Percentiles rank a stretch among this genome's conserved stretches.
These are phyloP conservation scores for Tauraco erythrolophus DNA, from an alignment of 2,113 vertebrate species.

Conservation along the genomic window DNA sequence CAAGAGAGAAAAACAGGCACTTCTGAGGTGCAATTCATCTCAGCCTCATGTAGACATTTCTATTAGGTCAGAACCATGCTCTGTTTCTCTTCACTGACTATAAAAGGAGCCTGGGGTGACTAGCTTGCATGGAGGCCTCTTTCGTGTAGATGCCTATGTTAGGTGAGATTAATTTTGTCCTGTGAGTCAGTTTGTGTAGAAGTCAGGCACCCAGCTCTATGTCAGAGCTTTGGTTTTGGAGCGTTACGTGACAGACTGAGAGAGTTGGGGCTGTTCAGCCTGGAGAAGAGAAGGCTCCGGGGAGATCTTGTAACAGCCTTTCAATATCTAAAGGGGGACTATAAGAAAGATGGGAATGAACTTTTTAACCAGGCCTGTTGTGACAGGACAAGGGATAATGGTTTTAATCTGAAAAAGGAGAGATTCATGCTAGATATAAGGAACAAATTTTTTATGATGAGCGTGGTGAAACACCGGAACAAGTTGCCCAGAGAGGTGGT, in stretches of 20 bases:
- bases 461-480: too few relatives aligned
- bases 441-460: too few relatives aligned
- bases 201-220: not conserved
- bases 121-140: not conserved
- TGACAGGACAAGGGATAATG: too few relatives aligned
- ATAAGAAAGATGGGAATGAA: too few relatives aligned
- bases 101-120: conserved; percentile 1
- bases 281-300: too few relatives aligned
- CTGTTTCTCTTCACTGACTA: conserved; percentile 58
- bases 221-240: not conserved
- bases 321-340: too few relatives aligned
- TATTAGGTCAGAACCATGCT: conserved; percentile 39
- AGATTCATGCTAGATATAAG: too few relatives aligned
- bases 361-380: too few relatives aligned
- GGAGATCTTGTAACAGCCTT: too few relatives aligned
- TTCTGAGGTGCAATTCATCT: conserved; percentile 26
- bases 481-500: too few relatives aligned
- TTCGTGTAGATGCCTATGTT: not conserved
- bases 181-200: not conserved
- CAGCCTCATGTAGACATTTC: conserved; percentile 18
- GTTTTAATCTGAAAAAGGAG: too few relatives aligned
- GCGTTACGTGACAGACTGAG: not conserved
- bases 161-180: not conserved
- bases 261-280: too few relatives aligned
- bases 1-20: conserved; percentile 40